Percentiles rank a stretch among this genome's conserved stretches.
Conservation (phyloP, 2,113 vertebrate genomes). For the Pavo muticus region DNA sequence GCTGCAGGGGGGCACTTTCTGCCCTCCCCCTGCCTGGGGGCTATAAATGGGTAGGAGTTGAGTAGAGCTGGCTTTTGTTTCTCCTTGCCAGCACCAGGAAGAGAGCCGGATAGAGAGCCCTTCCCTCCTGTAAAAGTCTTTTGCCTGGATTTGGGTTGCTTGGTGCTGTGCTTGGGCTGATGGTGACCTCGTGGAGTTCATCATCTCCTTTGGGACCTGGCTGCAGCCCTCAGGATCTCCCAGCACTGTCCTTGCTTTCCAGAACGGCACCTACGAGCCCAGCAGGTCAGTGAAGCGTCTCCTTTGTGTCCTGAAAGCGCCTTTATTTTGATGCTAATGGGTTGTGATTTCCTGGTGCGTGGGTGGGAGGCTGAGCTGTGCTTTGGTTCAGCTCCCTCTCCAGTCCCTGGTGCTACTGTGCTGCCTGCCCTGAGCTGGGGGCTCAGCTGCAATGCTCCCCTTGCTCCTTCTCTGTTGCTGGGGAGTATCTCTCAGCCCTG, state of each 20-base stretch:
- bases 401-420: neutral
- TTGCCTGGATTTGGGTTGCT: neutral
- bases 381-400: neutral
- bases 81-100: accelerated
- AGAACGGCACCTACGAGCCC: neutral
- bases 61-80: accelerated
- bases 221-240: accelerated
- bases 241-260: accelerated
- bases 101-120: accelerated
- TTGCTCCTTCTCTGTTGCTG: neutral
- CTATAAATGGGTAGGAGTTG: neutral
- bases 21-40: accelerated
- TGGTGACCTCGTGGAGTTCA: neutral
- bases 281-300: neutral
- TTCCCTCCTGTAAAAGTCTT: accelerated
- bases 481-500: neutral
- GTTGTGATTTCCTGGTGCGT: neutral
- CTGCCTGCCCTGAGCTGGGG: neutral
- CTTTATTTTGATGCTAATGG: neutral
- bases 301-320: neutral
- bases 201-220: neutral
- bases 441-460: neutral
- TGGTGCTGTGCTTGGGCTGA: accelerated
- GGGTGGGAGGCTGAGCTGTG: neutral
- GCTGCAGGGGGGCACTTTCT: accelerated